Base-by-base conservation (phyloP, 1,140 invertebrate species). In the Ectropis grisescens region DNA sequence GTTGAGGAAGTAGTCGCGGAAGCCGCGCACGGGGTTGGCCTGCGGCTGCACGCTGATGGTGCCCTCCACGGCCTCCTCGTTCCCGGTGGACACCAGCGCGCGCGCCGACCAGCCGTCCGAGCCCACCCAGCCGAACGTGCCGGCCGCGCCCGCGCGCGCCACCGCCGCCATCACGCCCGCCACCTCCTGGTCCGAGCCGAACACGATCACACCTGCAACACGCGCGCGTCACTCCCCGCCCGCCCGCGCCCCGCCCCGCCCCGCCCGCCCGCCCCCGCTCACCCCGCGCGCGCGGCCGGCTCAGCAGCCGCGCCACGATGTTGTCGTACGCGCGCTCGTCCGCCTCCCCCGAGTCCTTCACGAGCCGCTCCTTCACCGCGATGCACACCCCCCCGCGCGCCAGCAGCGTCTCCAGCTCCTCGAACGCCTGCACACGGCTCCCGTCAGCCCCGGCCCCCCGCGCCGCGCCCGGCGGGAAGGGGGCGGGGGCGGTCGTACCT, bases 131-230 rank as follows among this genome's bases (percentile, higher is more conserved):
- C 93, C 91, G 82, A 97, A 98, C 27, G 85, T 85, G 2, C 91
- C 92, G 1, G 94, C 95, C 16, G 91, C 93, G 57, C 95, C 95
- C 46, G 87, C 86, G n/a, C 94, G 85, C 13, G 89, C 83, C 1
- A 97, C 93, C 0, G 96, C 95, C 41, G 90, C 85, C 96, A 98
- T 98, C 40, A 98, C 87, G 15, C 92, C 93, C 0, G 94, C 93
- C 13, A 98, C 96, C 83, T 98, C 96, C 82, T 98, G 95, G 82
- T 98, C 95, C 1, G 95, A 97, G 1, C 93, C 96, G 68, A 96
- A 98, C 52, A 98, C 92, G 34, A 98, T 97, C 15, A 95, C 96
- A 25, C 96, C 96, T 95, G 83, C 9, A 31, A 10, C 11, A 14
- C 13, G n/a, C 12, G 16, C 31, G 19, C 13, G 16, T 11, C 6